Evolutionary conservation across 2,797 vertebrate genomes (phyloP).

Genomic region (Sparus aurata): DNA sequence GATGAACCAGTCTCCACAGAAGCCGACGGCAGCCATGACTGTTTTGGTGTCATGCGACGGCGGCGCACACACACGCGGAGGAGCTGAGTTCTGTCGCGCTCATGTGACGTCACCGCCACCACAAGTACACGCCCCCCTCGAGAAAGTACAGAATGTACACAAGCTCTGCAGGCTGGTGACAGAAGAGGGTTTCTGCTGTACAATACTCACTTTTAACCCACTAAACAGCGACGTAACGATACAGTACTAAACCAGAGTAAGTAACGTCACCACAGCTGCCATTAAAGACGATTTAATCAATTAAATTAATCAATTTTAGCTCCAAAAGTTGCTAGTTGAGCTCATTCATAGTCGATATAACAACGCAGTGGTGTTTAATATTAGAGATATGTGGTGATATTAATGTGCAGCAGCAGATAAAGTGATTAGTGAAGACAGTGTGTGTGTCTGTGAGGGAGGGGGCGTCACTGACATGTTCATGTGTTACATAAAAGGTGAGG

Average conservation of each 20-base stretch:
- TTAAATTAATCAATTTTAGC: background rate
- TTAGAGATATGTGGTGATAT: no score
- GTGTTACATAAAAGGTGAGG: conserved; percentile 55
- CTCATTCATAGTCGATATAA: no score
- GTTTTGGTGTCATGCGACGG: background rate
- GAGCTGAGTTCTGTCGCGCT: conserved; percentile 36
- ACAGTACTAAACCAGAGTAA: fast-evolving
- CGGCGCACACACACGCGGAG: no score
- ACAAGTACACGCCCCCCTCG: conserved; percentile 30
- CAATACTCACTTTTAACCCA: fast-evolving
- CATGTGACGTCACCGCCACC: conserved; percentile 3
- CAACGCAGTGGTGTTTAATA: fast-evolving
- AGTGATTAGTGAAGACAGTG: background rate
- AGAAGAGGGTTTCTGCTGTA: fast-evolving
- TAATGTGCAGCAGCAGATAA: background rate
- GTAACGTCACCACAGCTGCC: background rate
- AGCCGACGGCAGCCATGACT: conserved; percentile 72
- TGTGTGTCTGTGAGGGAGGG: conserved; percentile 9
- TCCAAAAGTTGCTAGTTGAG: background rate
- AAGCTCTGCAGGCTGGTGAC: background rate
- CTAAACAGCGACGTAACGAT: fast-evolving
- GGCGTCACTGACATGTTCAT: conserved; percentile 7
- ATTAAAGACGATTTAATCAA: background rate
- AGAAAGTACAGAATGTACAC: conserved; percentile 73
- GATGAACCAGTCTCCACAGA: conserved; percentile 75